Evolutionary conservation across 2,113 vertebrate species (phyloP).

Genomic region (Atherinomorus stipes): DNA sequence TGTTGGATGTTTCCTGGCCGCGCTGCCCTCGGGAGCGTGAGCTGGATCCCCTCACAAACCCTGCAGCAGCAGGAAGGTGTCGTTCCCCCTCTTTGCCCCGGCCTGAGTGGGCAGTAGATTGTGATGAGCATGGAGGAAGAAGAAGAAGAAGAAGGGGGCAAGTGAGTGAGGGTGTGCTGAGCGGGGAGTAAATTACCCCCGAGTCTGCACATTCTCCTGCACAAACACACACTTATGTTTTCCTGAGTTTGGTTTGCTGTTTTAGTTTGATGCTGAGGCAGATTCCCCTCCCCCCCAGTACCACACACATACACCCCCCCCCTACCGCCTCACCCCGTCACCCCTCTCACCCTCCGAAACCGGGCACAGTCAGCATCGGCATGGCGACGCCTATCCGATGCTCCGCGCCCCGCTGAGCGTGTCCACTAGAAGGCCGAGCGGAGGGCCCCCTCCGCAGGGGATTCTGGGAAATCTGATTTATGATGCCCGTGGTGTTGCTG

Average conservation of each 20-base stretch:
- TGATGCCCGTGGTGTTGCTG: constrained; percentile 85
- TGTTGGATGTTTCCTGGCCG: constrained; percentile 41
- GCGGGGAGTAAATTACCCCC: constrained; percentile 76
- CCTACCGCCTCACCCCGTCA: constrained; percentile 49
- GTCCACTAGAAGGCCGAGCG: constrained; percentile 80
- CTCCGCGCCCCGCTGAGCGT: constrained; percentile 84
- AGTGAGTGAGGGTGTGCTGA: constrained; percentile 75
- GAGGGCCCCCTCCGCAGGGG: constrained; percentile 82
- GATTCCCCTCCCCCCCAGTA: constrained; percentile 42
- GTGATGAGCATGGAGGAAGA: constrained; percentile 61
- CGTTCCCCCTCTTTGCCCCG: constrained; percentile 33
- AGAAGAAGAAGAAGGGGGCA: constrained; percentile 35
- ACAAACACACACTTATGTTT: constrained; percentile 49
- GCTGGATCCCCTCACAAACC: constrained; percentile 38
- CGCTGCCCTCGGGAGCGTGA: constrained; percentile 40
- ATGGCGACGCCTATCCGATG: constrained; percentile 86
- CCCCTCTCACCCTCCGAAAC: constrained; percentile 74
- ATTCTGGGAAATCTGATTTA: constrained; percentile 89
- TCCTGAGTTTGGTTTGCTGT: constrained; percentile 62
- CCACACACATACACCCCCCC: constrained; percentile 34
- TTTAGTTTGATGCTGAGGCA: constrained; percentile 80
- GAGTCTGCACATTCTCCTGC: constrained; percentile 78
- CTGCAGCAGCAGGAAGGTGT: constrained; percentile 20
- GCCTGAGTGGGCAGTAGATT: constrained; percentile 70
- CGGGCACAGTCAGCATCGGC: constrained; percentile 82